Evolutionary conservation across 2,888 invertebrate species (phyloP).

Genomic region (Netelia fuscicornis): DNA sequence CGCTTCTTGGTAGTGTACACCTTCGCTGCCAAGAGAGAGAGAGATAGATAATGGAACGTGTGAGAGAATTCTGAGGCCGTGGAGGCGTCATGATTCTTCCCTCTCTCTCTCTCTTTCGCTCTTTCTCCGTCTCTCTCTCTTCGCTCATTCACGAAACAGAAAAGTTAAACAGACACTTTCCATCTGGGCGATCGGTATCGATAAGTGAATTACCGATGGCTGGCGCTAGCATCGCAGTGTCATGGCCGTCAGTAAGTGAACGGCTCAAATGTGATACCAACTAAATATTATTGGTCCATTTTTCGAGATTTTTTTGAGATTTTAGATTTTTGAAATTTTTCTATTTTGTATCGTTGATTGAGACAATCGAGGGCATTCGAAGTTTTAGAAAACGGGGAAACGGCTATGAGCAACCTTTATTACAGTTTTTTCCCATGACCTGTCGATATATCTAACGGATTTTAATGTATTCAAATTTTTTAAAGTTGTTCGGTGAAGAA

Average conservation of each 20-base stretch:
- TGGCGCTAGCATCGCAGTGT: neutral
- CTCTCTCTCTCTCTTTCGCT: neutral
- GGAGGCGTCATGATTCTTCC: neutral
- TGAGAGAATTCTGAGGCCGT: neutral
- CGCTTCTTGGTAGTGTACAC: conserved; percentile 18
- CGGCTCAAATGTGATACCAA: neutral
- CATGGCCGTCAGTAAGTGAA: neutral
- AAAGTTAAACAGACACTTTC: neutral
- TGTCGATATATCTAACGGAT: neutral
- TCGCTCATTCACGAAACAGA: neutral
- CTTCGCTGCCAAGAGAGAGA: conserved; percentile 33
- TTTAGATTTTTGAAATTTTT: too few species aligned
- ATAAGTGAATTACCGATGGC: neutral
- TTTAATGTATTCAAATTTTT: neutral
- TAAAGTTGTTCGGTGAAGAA: too few species aligned
- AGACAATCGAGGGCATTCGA: neutral
- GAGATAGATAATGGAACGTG: conserved; percentile 25
- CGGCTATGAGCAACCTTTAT: neutral
- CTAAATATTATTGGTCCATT: too few species aligned
- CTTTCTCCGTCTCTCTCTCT: neutral
- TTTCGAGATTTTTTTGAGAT: too few species aligned
- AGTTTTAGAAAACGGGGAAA: neutral
- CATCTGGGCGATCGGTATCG: neutral
- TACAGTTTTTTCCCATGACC: neutral
- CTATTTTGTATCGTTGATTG: too few species aligned